A percentile compares a stretch with the other conserved stretches of the same genome.
phyloP scores from a whole-genome alignment of 92 coral and sea anemone genomes.

The Porites lobata region DNA sequence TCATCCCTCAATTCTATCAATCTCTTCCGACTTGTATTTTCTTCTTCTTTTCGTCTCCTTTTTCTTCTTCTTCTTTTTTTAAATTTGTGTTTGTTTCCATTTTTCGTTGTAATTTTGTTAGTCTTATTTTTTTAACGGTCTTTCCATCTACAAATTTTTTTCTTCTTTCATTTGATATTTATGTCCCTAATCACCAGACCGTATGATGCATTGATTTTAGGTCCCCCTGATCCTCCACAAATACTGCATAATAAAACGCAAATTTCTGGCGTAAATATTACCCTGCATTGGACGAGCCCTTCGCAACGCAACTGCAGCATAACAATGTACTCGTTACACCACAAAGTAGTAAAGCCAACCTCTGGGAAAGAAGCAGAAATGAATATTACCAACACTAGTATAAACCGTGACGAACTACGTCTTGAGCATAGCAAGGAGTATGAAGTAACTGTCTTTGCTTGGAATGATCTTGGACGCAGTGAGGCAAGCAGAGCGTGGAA shows the following conservation, averaged over 20 bases:
- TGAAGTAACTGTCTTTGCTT: conserved; percentile 4
- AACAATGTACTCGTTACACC: background rate
- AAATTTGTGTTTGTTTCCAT: too few relatives aligned
- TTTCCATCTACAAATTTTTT: too few relatives aligned
- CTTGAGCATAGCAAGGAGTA: background rate
- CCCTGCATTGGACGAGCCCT: background rate
- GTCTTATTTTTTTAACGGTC: too few relatives aligned
- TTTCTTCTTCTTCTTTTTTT: too few relatives aligned
- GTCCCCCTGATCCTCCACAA: conserved; percentile 13
- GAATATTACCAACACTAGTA: background rate
- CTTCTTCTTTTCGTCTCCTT: too few relatives aligned
- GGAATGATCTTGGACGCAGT: conserved; percentile 30
- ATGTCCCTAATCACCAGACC: background rate
- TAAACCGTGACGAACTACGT: background rate
- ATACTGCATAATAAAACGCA: background rate
- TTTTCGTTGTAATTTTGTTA: too few relatives aligned
- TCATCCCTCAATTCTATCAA: too few relatives aligned
- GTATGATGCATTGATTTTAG: background rate
- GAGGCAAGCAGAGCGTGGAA: conserved; percentile 2
- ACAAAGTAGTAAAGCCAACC: background rate
- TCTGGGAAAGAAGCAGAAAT: background rate
- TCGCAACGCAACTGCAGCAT: background rate
- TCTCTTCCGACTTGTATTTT: too few relatives aligned
- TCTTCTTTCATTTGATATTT: too few relatives aligned
- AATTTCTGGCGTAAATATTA: conserved; percentile 7